Base-by-base conservation (phyloP, 2,888 invertebrate genomes). In the Melinaea marsaeus region DNA sequence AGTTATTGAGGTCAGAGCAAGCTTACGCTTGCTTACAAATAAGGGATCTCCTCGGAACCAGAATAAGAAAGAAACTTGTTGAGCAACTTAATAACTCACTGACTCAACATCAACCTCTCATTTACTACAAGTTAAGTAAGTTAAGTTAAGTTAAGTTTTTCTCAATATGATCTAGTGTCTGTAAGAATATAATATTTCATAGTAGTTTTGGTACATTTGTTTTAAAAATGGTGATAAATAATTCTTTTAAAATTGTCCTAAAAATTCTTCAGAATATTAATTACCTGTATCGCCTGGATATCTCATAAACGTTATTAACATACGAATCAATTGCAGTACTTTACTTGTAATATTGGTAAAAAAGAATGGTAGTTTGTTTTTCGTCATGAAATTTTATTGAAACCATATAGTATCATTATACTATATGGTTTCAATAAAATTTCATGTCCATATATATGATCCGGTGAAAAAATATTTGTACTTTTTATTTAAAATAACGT, bases 121-220 rank as follows among this genome's bases (percentile, higher is more conserved):
- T 72, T 74, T 71, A 71, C 68, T 72, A 74, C 69, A n/a, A n/a
- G 69, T 75, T n/a, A n/a, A n/a, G n/a, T n/a, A n/a, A n/a, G n/a
- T n/a, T n/a, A n/a, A n/a, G n/a, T n/a, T n/a, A n/a, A n/a, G 74
- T 71, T 70, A 69, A 72, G 62, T 70, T 65, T 22, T 57, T 60
- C 45, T 48, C 57, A 58, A 55, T 64, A 35, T 48, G 6, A 51
- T 13, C 32, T 51, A 32, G 51, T 32, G 22, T 6, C 7, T 22
- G 22, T 9, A 51, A 32, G 32, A 7, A 7, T 22, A 32, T 22
- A 32, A 32, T 9, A 22, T 7, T 3, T 6, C 7, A 9, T 32
- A 11, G 2, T 13, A 22, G 7, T 22, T 13, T 22, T 22, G 48
- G 4, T 48, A 7, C 22, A 13, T 13, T 11, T 3, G 4, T 13